A percentile compares a stretch with the other conserved stretches of the same genome.
phyloP scores from a whole-genome alignment of 2,113 vertebrate genomes.

The Zingel zingel region DNA sequence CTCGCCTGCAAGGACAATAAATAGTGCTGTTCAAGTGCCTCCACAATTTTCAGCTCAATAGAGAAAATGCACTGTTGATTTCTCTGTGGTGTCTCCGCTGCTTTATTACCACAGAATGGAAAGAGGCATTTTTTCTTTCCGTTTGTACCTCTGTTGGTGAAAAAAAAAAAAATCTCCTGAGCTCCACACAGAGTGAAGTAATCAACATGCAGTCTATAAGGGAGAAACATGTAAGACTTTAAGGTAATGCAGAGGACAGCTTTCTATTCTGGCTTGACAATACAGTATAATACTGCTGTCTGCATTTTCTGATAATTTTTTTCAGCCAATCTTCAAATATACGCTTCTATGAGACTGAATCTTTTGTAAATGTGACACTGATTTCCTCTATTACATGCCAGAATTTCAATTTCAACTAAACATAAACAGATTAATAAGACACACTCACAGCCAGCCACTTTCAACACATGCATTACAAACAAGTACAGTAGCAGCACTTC shows the following conservation, averaged over 20 bases:
- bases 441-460: slow-evolving; percentile 13
- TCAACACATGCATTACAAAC: slow-evolving; percentile 25
- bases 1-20: slow-evolving; percentile 53
- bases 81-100: slow-evolving; percentile 57
- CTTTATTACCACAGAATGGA: slow-evolving; percentile 57
- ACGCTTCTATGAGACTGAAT: neutral
- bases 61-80: slow-evolving; percentile 64
- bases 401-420: slow-evolving; percentile 1
- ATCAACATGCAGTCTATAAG: slow-evolving; percentile 36
- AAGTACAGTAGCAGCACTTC: slow-evolving; percentile 52
- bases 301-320: neutral
- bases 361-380: neutral
- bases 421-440: slow-evolving; percentile 10
- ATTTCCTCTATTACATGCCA: neutral
- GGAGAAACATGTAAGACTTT: slow-evolving; percentile 32
- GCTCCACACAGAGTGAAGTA: slow-evolving; percentile 30
- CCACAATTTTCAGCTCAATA: slow-evolving; percentile 52
- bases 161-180: slow-evolving; percentile 17
- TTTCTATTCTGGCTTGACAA: neutral
- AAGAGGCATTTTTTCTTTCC: slow-evolving; percentile 22
- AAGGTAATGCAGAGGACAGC: slow-evolving; percentile 31
- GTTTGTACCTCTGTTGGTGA: slow-evolving; percentile 30
- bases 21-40: slow-evolving; percentile 47
- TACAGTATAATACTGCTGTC: neutral
- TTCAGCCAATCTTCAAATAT: slow-evolving; percentile 3